Evolutionary conservation across 2,113 vertebrate genomes (phyloP).

Genomic region (Salvelinus alpinus): DNA sequence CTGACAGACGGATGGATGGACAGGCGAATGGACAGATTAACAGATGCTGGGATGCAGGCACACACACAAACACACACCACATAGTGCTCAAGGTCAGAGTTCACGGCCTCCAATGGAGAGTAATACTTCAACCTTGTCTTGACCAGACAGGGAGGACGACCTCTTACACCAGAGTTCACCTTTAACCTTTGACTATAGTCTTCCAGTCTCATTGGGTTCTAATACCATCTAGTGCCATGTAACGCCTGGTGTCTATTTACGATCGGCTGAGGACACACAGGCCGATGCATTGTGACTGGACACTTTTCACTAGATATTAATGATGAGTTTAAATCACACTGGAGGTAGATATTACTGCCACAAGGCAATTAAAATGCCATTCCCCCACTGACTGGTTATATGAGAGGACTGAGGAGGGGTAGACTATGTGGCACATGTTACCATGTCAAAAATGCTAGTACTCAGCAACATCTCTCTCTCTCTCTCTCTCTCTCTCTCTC

Average conservation of each 20-base stretch:
- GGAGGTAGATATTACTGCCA: slow-evolving; percentile 38
- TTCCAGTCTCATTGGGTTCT: neutral
- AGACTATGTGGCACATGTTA: slow-evolving; percentile 51
- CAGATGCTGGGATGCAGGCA: neutral
- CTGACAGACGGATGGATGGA: neutral
- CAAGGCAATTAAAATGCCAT: slow-evolving; percentile 49
- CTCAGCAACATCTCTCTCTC: slow-evolving; percentile 25
- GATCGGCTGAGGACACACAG: neutral
- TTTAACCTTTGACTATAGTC: neutral
- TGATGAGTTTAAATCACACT: slow-evolving; percentile 43
- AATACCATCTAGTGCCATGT: neutral
- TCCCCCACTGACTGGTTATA: slow-evolving; percentile 28
- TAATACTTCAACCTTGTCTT: neutral
- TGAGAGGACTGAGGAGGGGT: slow-evolving; percentile 30
- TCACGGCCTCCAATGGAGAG: neutral
- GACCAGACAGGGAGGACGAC: neutral
- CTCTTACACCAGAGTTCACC: neutral
- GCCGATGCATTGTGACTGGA: slow-evolving; percentile 13
- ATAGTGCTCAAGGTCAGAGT: neutral
- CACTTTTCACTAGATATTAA: slow-evolving; percentile 18
- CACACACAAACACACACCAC: slow-evolving; percentile 8
- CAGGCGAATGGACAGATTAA: neutral
- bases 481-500: neutral
- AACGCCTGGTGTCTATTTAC: neutral
- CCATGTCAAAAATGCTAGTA: slow-evolving; percentile 35